Base-by-base conservation (phyloP, 2,888 invertebrate genomes). In the Chirona hameri region DNA sequence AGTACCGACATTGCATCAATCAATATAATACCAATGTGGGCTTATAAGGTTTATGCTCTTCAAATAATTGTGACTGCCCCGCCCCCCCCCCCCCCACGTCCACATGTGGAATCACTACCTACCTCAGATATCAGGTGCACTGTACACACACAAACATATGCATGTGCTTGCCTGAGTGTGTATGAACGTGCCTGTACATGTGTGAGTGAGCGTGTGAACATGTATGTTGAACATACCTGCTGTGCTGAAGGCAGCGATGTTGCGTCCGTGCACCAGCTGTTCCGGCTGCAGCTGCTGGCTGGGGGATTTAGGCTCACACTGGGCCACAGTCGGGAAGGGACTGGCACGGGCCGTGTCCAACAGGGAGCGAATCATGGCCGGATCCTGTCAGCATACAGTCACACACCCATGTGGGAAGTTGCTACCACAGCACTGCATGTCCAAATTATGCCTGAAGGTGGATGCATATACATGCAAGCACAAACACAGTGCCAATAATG, bases 231-330 rank as follows among this genome's bases (percentile, higher is more conserved):
- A 21, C 60, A n/a, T 31, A 72, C 72, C n/a, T 48, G 46, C 46
- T 3, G 79, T 48, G 48, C 79, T 79, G 79, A 79, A 79, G 79
- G 79, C 48, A 46, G 79, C 79, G 18, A 79, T n/a, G 18, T 48
- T 18, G n/a, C 79, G 79, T 0, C 79, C 79, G n/a, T 46, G 79
- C 10, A 79, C 48, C 24, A 79, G 79, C 79, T 46, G 48, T 2
- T 48, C n/a, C n/a, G n/a, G 48, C 52, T 27, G 27, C 4, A 12
- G 72, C 72, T 29, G 29, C 72, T 24, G 48, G n/a, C 46, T 24
- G 24, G 48, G 79, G n/a, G 79, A 3, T 0, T 2, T 12, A 3
- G n/a, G 27, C 27, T 46, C 79, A 79, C n/a, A n/a, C 4, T 46
- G 79, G 24, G n/a, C 46, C 46, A n/a, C 79, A 7, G 27, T 48